A percentile compares a stretch with the other conserved stretches of the same genome.
Evolutionary conservation across 2,797 vertebrate species (phyloP).

Genomic region (Hafferia zeledoni): DNA sequence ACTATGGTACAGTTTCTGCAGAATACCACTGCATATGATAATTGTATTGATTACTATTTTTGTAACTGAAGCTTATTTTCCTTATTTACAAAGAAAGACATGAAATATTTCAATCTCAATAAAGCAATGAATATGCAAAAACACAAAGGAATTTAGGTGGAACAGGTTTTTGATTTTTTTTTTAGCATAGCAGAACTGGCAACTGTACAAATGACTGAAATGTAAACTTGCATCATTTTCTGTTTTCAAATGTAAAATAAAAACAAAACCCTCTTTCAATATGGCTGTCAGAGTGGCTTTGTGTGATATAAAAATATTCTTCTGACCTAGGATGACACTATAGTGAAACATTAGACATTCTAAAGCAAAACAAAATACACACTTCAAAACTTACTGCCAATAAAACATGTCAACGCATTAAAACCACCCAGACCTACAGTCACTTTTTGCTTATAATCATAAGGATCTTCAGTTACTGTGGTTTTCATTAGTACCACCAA

Average conservation of each 20-base stretch:
- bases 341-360: neutral
- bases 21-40: neutral
- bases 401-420: neutral
- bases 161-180: neutral
- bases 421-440: neutral
- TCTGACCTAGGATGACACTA: neutral
- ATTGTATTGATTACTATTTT: neutral
- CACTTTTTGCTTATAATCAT: neutral
- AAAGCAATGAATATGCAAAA: neutral
- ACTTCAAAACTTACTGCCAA: neutral
- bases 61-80: neutral
- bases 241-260: neutral
- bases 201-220: neutral
- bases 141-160: neutral
- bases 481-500: slow-evolving; percentile 61
- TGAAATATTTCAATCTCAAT: neutral
- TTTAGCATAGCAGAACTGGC: neutral
- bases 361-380: neutral
- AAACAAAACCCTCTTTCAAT: neutral
- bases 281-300: neutral
- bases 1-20: neutral
- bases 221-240: neutral
- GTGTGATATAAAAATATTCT: neutral
- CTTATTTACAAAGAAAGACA: neutral
- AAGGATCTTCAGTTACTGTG: slow-evolving; percentile 50